Evolutionary conservation across 2,888 invertebrate species (phyloP), one percentile per base, ranked within the genome.

Genomic region (Nesidiocoris tenuis): DNA sequence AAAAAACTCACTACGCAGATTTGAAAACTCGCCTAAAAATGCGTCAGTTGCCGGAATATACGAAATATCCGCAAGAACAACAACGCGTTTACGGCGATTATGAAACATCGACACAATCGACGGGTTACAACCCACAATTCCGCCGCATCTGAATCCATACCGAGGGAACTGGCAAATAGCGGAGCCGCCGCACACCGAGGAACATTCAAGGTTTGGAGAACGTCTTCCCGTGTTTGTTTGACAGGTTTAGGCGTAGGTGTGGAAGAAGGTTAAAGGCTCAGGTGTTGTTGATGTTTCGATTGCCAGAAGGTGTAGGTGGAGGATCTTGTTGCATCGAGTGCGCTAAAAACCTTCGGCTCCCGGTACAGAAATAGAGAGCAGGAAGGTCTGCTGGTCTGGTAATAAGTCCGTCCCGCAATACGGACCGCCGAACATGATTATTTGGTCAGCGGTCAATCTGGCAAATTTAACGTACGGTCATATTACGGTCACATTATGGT

Each of bases 201-300:
- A 39, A 39, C 39, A 39, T 7, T 3, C 39, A 12, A 3, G 5
- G 39, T 39, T 39, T 39, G 39, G 39, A 39, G 39, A 39, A 39
- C 39, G 12, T 39, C 39, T 39, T 12, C 39, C 5, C 39, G 39
- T 39, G 12, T 39, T 39, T 39, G 39, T 39, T 39, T 39, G 39
- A 39, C 39, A 12, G 39, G 3, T 39, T 39, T 39, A 39, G 39
- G 3, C 12, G 39, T 39, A 12, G 39, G 3, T 39, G 39, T 39
- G 39, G 12, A 25, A 12, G 64, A 64, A 64, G 64, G 66, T 66
- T 54, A 18, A 64, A 54, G 55, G 18, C 66, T 66, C 66, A 66
- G 66, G 66, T 66, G 66, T 66, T 66, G 54, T 66, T 39, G 54
- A 18, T 39, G 66, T 55, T 16, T 25, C 66, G 21, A 55, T 66